These are phyloP conservation scores for Aromia moschata DNA, from an alignment of 2,888 invertebrate species.

Conservation along the genomic window DNA sequence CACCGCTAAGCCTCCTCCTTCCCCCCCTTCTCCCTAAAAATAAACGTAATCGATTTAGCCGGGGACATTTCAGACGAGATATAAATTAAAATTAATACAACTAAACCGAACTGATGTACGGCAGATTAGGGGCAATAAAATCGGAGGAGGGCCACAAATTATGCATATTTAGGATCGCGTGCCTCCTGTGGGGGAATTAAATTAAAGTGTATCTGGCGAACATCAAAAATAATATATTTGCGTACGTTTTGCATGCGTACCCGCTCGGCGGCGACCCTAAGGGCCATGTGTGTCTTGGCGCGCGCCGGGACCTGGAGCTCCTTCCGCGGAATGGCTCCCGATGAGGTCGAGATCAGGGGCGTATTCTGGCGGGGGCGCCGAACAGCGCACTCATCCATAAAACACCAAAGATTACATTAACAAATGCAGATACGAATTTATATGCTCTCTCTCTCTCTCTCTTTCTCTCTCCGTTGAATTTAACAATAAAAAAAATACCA, in stretches of 20 bases:
- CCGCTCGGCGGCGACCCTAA: constrained; percentile 43
- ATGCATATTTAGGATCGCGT: constrained; percentile 60
- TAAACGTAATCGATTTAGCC: constrained; percentile 18
- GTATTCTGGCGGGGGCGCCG: too few relatives aligned
- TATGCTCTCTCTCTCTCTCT: too few relatives aligned
- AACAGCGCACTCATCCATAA: too few relatives aligned
- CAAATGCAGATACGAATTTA: too few relatives aligned
- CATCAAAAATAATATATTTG: constrained; percentile 62
- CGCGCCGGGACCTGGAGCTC: not conserved
- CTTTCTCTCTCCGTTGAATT: too few relatives aligned
- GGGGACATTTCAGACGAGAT: constrained; percentile 29
- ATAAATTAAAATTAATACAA: constrained; percentile 49
- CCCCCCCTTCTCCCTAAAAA: not conserved
- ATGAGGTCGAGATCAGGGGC: not conserved
- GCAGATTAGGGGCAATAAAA: constrained; percentile 55
- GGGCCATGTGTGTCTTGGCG: constrained; percentile 56
- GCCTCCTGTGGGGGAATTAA: constrained; percentile 60
- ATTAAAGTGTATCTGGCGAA: constrained; percentile 62
- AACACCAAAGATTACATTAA: too few relatives aligned
- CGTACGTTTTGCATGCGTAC: constrained; percentile 57
- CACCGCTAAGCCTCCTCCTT: too few relatives aligned
- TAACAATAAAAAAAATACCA: too few relatives aligned
- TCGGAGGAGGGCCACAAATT: constrained; percentile 58
- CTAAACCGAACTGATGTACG: constrained; percentile 51
- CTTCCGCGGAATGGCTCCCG: not conserved